Base-by-base conservation (phyloP, 1,140 invertebrate species). In the Bicyclus anynana region DNA sequence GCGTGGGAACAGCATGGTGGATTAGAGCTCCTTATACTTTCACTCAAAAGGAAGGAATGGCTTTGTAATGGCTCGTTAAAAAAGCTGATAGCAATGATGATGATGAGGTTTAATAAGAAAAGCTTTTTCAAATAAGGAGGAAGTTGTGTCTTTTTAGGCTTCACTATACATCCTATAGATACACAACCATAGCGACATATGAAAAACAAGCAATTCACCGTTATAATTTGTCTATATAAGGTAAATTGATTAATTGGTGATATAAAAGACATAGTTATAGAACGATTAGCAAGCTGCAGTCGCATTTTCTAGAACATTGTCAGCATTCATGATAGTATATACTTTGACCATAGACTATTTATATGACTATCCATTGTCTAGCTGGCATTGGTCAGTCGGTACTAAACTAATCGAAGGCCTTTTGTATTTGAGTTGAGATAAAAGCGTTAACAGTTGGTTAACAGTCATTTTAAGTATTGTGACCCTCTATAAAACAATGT, bases 381-480 rank as follows among this genome's bases (percentile, higher is more conserved):
- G 46, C 42, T 74, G 69, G 65, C 77, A 75, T 75, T 80, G 74
- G 69, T 51, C 56, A 62, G 42, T 56, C 69, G 55, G 38, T 27
- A 59, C 53, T 65, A 67, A 69, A 73, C 53, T 62, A 38, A 67
- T 69, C 62, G 69, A 77, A 76, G 78, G 71, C 65, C 72, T 57
- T n/a, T 53, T 67, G 42, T 62, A 42, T 23, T 49, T 50, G 53
- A 65, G 42, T 47, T 49, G 60, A 74, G 55, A 65, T 53, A 63
- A 62, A 71, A 58, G 58, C 64, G 51, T 62, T 62, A 67, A 62
- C 61, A 51, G 67, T 61, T 59, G 33, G 51, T 62, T 62, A 67
- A 62, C 61, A 51, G 67, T 61, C 61, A 37, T 38, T 58, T 47
- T 65, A 35, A 26, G n/a, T 44, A 42, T 33, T 33, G 13, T 52